Evolutionary conservation across 2,888 invertebrate species (phyloP).

Genomic region (Epistrophella euchroma): DNA sequence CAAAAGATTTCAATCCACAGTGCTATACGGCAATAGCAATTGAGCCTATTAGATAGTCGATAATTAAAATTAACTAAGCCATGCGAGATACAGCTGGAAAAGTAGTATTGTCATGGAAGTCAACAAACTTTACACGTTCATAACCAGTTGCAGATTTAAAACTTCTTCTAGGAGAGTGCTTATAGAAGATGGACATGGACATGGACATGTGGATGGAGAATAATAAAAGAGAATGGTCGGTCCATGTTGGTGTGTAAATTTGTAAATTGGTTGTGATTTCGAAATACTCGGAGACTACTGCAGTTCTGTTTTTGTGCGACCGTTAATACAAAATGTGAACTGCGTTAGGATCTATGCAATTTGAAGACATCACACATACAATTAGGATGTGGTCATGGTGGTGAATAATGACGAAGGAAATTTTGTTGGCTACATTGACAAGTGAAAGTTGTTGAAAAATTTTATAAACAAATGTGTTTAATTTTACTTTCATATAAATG

Average conservation of each 20-base stretch:
- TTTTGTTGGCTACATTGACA: conserved; percentile 12
- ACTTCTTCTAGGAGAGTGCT: not conserved
- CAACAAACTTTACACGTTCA: not conserved
- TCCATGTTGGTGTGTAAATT: conserved; percentile 12
- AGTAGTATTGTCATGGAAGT: conserved; percentile 15
- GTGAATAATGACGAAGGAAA: not conserved
- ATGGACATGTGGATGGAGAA: not conserved
- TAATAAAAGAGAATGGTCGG: conserved; percentile 11
- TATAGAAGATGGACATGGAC: conserved; percentile 11
- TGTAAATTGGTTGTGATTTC: conserved; percentile 7
- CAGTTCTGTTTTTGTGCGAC: not conserved
- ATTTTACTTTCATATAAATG: not conserved
- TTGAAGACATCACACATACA: not conserved
- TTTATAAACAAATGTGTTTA: not conserved
- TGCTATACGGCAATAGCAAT: not conserved
- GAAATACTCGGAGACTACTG: not conserved
- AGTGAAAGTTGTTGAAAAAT: conserved; percentile 6
- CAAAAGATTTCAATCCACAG: conserved; percentile 2
- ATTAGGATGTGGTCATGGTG: not conserved
- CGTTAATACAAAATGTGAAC: not conserved
- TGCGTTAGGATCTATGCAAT: conserved; percentile 16
- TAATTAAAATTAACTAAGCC: conserved; percentile 20
- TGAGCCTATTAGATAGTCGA: conserved; percentile 8
- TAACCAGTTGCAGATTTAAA: conserved; percentile 4
- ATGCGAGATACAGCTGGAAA: conserved; percentile 1